These are phyloP conservation scores for Oreocharis arfaki DNA, from an alignment of 2,113 vertebrate genomes.

Conservation along the genomic window DNA sequence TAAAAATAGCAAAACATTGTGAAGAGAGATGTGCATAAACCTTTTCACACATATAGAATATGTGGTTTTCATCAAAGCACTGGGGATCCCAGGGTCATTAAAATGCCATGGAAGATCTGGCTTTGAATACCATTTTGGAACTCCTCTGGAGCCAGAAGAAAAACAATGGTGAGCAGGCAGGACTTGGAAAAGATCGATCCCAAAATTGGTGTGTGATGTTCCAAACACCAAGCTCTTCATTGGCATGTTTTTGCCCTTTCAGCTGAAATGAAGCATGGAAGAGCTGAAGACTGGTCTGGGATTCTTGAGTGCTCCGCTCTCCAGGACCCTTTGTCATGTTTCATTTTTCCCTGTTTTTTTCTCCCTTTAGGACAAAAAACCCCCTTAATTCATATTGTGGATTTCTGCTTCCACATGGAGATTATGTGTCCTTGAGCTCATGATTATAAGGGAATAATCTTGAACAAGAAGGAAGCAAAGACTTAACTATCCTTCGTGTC, in stretches of 20 bases:
- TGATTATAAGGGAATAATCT: neutral
- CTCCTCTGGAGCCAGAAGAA: neutral
- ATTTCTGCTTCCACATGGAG: neutral
- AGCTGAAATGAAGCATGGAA: neutral
- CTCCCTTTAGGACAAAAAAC: neutral
- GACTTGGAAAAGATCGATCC: neutral
- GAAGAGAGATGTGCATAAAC: neutral
- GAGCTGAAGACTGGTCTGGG: neutral
- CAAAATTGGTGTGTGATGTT: neutral
- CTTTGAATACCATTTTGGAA: neutral
- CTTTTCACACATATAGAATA: neutral
- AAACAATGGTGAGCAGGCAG: neutral
- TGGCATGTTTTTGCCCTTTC: neutral
- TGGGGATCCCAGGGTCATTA: neutral
- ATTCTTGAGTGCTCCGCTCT: neutral
- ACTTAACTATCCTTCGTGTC: neutral
- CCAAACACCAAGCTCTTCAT: neutral
- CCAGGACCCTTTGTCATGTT: neutral
- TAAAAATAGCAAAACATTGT: neutral
- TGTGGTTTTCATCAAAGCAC: neutral
- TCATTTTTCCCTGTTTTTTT: neutral
- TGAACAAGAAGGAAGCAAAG: neutral
- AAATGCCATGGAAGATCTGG: neutral
- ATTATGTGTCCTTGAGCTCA: neutral
- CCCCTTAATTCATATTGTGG: neutral